Conservation (phyloP, 2,797 vertebrate species). For the Sebastes cheni region DNA sequence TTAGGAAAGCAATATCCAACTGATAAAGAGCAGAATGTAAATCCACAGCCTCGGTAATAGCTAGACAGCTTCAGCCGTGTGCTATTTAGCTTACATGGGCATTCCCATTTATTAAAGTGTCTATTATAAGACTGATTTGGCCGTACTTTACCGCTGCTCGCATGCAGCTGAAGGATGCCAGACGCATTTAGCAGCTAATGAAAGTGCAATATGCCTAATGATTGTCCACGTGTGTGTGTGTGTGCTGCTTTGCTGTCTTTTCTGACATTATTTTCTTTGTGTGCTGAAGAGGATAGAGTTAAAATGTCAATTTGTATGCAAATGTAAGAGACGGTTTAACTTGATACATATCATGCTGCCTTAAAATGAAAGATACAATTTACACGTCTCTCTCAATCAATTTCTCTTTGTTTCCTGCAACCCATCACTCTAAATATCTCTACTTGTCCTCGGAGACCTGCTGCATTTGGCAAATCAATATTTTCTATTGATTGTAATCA, state of each 20-base stretch:
- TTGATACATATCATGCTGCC: background rate
- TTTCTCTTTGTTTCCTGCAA: slow-evolving; percentile 48
- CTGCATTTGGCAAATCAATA: slow-evolving; percentile 46
- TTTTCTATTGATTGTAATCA: slow-evolving; percentile 33
- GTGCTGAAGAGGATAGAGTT: background rate
- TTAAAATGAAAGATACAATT: slow-evolving; percentile 4
- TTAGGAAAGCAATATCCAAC: slow-evolving; percentile 65
- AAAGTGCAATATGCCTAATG: slow-evolving; percentile 26
- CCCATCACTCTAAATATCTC: slow-evolving; percentile 32
- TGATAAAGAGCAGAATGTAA: slow-evolving; percentile 61
- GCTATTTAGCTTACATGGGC: slow-evolving; percentile 57
- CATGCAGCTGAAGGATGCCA: slow-evolving; percentile 20
- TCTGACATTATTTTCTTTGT: background rate
- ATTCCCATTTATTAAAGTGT: slow-evolving; percentile 52
- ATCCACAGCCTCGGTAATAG: slow-evolving; percentile 62
- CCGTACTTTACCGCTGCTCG: slow-evolving; percentile 14
- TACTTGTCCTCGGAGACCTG: slow-evolving; percentile 6
- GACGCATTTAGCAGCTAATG: slow-evolving; percentile 50
- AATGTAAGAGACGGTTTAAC: slow-evolving; percentile 9
- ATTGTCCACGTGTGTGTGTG: background rate
- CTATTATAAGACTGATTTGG: slow-evolving; percentile 53
- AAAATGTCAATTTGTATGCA: slow-evolving; percentile 19
- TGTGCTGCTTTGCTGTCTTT: background rate
- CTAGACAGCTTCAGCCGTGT: slow-evolving; percentile 17
- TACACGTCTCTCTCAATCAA: slow-evolving; percentile 11